Conservation (phyloP, 1,140 invertebrate species). For the Leguminivora glycinivorella region DNA sequence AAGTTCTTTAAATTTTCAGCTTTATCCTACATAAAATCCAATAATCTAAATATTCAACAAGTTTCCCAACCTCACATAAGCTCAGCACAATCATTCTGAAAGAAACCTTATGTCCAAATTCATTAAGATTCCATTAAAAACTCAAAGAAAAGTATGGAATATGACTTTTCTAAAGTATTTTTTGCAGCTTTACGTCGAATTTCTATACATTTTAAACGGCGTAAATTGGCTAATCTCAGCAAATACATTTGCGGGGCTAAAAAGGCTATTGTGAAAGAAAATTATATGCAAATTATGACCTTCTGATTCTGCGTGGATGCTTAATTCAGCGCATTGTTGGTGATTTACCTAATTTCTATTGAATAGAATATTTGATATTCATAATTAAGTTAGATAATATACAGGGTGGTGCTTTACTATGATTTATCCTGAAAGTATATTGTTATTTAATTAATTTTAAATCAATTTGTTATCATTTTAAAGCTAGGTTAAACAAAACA, state of each 20-base stretch:
- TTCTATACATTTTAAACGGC: slow-evolving; percentile 6
- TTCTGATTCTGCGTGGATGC: neutral
- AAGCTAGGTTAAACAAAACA: no score
- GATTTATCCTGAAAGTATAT: no score
- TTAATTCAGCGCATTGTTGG: neutral
- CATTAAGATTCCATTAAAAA: neutral
- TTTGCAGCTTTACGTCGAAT: neutral
- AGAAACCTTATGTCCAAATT: neutral
- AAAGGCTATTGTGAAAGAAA: neutral
- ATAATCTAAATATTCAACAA: neutral
- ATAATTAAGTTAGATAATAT: no score
- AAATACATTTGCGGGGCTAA: neutral
- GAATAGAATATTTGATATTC: neutral
- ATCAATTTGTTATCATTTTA: no score
- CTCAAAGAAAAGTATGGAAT: neutral
- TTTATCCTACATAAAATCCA: neutral
- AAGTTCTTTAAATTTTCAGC: no score
- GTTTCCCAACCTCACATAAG: neutral
- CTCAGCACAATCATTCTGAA: neutral
- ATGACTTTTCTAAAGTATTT: neutral
- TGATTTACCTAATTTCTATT: neutral
- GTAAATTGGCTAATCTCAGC: slow-evolving; percentile 3
- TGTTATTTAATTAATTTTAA: no score
- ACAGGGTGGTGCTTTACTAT: no score
- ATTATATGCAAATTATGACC: neutral